A percentile compares a stretch with the other conserved stretches of the same genome.
Conservation (phyloP, 2,113 vertebrate species). For the Actenoides hombroni region DNA sequence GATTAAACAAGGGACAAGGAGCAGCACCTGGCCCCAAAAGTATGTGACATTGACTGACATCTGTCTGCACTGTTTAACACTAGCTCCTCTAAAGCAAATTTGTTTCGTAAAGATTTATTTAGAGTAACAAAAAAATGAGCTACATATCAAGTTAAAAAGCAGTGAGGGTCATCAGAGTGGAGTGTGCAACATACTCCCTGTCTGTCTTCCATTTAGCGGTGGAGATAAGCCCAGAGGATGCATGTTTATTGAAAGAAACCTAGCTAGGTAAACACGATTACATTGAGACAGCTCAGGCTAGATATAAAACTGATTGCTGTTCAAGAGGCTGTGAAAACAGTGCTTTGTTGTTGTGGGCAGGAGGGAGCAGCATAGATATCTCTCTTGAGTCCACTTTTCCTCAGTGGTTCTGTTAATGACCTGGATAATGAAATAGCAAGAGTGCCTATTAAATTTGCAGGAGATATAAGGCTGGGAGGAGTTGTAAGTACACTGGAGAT, state of each 20-base stretch:
- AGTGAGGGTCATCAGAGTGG: neutral
- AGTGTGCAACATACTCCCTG: fast-evolving
- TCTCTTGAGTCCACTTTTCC: neutral
- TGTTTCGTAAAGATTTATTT: neutral
- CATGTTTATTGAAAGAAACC: neutral
- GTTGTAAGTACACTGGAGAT: neutral
- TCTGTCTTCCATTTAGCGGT: neutral
- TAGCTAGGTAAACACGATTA: neutral
- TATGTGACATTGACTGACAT: neutral
- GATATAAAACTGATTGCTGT: neutral
- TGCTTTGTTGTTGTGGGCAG: neutral
- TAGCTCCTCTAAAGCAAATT: neutral
- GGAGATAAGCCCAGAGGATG: neutral
- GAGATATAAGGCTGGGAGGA: neutral
- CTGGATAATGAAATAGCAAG: neutral
- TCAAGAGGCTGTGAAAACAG: neutral
- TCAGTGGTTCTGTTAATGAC: neutral
- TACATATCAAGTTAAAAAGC: neutral
- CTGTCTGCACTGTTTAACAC: neutral
- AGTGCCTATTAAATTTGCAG: neutral
- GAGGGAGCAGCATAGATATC: neutral
- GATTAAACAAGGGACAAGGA: neutral
- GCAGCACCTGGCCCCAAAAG: neutral
- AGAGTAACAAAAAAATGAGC: neutral
- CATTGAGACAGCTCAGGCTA: neutral